Evolutionary conservation across 2,113 vertebrate species (phyloP), one percentile per base, ranked within the genome.

Genomic region (Gambusia holbrooki): DNA sequence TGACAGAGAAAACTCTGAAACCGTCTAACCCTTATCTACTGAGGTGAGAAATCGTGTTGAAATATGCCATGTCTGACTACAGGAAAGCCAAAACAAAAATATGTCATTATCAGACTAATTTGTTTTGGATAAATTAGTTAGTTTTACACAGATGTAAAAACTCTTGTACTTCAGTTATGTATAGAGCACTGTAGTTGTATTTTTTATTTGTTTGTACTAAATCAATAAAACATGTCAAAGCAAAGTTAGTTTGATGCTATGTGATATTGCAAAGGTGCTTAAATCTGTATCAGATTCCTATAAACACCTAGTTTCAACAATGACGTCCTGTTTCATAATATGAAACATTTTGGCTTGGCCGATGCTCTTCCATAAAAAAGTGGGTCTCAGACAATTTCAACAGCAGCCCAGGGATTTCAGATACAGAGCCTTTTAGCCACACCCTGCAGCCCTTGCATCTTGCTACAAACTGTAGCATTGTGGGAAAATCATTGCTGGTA

Each of bases 1-100:
- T 92, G 88, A 84, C 83, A 92, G 84, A 92, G 88, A 90, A 89
- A 92, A 92, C 85, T 88, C 89, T 82, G 78, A 89, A 90, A 89
- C 89, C 89, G 82, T 83, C 76, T 22, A 29, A 58, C 14, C 54
- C 69, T 89, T 75, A 60, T 85, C 82, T 81, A 77, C 70, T 76
- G 58, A 63, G 87, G 87, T 85, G 85, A 84, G 80, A 74, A 33
- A 64, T 79, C 68, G 73, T 85, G 87, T 89, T 92, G 86, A 86
- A 91, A 91, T 81, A 89, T 89, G 73, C 85, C 62, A 32, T 14
- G 68, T 84, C 69, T 4, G 25, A 73, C 74, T 25, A 3, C 37
- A 2, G 75, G 71, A 77, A 89, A 81, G 65, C 79, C 71, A 79
- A 74, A 82, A 77, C 79, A 84, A 71, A 86, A 80, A 79, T 77